Base-by-base conservation (phyloP, 2,888 invertebrate genomes). In the Tipula vernalis region DNA sequence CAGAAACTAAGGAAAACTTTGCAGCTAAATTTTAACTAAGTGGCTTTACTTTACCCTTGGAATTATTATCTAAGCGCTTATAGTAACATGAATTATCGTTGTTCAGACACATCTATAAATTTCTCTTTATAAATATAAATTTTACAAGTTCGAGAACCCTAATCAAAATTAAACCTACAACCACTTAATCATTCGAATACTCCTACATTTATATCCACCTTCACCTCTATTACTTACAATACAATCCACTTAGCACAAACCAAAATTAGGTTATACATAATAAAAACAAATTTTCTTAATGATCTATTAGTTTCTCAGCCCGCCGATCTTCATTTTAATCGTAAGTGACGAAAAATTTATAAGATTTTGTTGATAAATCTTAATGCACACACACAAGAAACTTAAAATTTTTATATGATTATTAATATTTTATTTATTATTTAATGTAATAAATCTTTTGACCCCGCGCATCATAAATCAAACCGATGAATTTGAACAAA, bases 351-450 rank as follows among this genome's bases (percentile, higher is more conserved):
- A 71, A 71, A 71, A 18, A 28, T 71, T 71, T 71, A 71, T 71
- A 28, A 71, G 71, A 71, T 71, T 71, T 28, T 71, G 28, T 71
- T 71, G 71, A 71, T 71, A 71, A 71, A 71, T 71, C 28, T 71
- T 28, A 28, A 28, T 28, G 4, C 28, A 28, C 28, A 71, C 71
- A 71, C 28, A 71, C 51, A 71, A 39, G 28, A 71, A 71, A 28
- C 28, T 71, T 28, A 71, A 71, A 71, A 28, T 71, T 57, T 71
- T 28, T 28, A 28, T 28, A 71, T 71, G 71, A 71, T 71, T 71
- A 71, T 71, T 71, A 71, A 71, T 71, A 71, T 71, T 71, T 71
- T 71, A 71, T 71, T 71, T 71, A 71, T 71, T 71, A 71, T 71
- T 71, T 71, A 71, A 71, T 71, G 28, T 71, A 71, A 71, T 71